phyloP scores from a whole-genome alignment of 2,797 vertebrate species.

The Falco rusticolus region DNA sequence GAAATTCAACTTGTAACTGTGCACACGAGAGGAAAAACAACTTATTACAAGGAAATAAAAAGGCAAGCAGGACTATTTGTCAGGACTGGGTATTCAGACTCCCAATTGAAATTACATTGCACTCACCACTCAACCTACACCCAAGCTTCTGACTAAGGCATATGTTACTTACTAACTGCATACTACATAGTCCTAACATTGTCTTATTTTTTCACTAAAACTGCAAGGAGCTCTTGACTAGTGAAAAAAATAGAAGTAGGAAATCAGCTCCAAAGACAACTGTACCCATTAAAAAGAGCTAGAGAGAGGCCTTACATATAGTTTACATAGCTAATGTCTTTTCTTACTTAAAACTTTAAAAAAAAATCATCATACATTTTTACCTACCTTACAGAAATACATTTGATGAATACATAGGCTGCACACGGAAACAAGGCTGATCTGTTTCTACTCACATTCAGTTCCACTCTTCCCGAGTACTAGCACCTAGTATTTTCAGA shows the following conservation, averaged over 20 bases:
- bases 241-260: not conserved
- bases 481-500: not conserved
- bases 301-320: not conserved
- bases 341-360: not conserved
- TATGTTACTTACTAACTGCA: not conserved
- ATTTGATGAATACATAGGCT: not conserved
- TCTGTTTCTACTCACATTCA: not conserved
- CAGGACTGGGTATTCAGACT: not conserved
- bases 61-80: constrained; percentile 18
- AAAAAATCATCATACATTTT: not conserved
- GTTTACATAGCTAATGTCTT: not conserved
- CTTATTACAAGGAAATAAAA: constrained; percentile 6
- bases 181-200: not conserved
- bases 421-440: not conserved
- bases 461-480: not conserved
- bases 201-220: not conserved
- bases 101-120: not conserved
- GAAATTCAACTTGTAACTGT: not conserved
- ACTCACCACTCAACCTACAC: not conserved
- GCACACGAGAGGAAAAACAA: constrained; percentile 40
- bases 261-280: not conserved
- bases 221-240: not conserved
- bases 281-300: not conserved
- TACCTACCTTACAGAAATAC: not conserved
- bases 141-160: not conserved